Conservation (phyloP, 2,113 vertebrate genomes). For the Ciconia stormi region DNA sequence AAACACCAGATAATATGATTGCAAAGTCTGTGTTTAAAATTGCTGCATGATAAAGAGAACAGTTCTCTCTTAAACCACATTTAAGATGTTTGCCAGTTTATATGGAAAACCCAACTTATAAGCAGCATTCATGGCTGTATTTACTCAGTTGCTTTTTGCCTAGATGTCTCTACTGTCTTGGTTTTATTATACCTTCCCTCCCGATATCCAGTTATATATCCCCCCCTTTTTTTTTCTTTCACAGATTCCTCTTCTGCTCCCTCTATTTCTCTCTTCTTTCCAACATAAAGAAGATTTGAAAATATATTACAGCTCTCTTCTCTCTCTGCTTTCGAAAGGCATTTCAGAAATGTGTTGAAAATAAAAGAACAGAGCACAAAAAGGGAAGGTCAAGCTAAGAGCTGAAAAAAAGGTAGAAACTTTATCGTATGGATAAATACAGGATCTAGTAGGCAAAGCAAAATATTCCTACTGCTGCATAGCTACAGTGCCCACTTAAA, state of each 20-base stretch:
- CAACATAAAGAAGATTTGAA: neutral
- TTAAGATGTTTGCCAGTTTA: neutral
- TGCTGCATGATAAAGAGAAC: conserved; percentile 21
- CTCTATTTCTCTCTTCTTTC: neutral
- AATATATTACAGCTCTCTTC: neutral
- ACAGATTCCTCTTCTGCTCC: neutral
- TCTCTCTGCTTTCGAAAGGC: neutral
- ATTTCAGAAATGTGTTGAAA: neutral
- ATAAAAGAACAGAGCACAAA: neutral
- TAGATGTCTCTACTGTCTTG: neutral
- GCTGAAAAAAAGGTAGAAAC: neutral
- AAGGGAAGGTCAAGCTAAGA: neutral
- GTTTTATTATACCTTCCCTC: neutral
- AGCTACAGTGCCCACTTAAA: neutral
- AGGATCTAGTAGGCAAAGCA: neutral
- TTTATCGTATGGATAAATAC: neutral
- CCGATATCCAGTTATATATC: neutral
- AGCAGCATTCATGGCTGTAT: conserved; percentile 42
- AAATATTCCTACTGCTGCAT: neutral
- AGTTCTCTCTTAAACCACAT: neutral
- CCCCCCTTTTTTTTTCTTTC: neutral
- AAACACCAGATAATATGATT: conserved; percentile 57
- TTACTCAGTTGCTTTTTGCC: neutral
- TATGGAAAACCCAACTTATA: conserved; percentile 23
- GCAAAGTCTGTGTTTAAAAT: conserved; percentile 43